Conservation (phyloP, 1,140 invertebrate species). For the Conus ventricosus region DNA sequence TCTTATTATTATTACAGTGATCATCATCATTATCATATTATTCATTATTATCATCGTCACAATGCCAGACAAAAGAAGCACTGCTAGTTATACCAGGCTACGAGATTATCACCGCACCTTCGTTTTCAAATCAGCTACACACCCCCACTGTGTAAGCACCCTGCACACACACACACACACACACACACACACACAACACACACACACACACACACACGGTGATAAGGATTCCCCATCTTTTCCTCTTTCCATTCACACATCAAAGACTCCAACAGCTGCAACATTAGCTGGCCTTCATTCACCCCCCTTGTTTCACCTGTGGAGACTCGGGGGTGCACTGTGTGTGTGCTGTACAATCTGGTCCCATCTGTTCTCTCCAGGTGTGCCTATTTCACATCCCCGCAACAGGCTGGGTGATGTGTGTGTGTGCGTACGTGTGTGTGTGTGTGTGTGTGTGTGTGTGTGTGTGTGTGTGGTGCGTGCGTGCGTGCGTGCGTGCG, state of each 20-base stretch:
- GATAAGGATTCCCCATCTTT: not conserved
- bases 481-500: too few species aligned
- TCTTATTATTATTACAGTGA: too few species aligned
- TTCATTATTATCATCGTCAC: too few species aligned
- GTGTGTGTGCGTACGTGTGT: not conserved
- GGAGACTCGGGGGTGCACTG: not conserved
- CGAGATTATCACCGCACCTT: too few species aligned
- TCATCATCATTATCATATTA: too few species aligned
- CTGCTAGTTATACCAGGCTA: too few species aligned
- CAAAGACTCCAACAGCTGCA: not conserved
- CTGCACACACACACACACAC: not conserved
- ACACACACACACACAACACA: conserved; percentile 8
- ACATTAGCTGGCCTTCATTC: not conserved
- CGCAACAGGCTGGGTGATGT: not conserved
- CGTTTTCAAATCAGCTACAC: too few species aligned
- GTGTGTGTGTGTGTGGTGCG: not conserved
- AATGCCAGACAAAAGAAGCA: too few species aligned
- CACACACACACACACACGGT: not conserved
- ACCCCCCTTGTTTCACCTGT: not conserved
- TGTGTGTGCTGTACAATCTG: not conserved
- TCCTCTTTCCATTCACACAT: not conserved
- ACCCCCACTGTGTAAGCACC: too few species aligned
- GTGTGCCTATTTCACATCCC: not conserved
- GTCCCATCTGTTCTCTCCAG: not conserved
- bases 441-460: conserved; percentile 5